Evolutionary conservation across 2,888 invertebrate genomes (phyloP), one percentile per base, ranked within the genome.

Genomic region (Sinotaia quadrata): DNA sequence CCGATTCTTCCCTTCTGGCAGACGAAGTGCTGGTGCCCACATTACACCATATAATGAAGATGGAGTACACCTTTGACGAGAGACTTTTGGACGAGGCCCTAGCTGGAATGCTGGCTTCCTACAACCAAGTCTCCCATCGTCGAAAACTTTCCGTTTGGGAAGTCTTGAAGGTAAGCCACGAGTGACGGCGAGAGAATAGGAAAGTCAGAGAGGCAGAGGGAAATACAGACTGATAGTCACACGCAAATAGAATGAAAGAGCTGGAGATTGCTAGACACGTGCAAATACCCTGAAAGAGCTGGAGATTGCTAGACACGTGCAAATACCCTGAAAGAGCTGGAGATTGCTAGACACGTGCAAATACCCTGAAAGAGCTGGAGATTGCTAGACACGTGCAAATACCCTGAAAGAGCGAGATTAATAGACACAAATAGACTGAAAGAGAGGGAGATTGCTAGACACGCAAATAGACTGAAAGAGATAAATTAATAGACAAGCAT

Each of bases 21-120:
- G 65, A 56, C 2, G 65, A 65, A 21, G 41, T 54, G 44, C 29
- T 65, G 56, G 44, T 56, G 54, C 52, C 65, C 5, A 56, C 44
- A 18, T 18, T 65, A 44, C 44, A 56, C 56, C 65, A 29, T 12
- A n/a, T 56, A 21, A 27, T 41, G 56, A 3, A 27, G 33, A 34
- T 56, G 37, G 18, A 12, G 21, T 31, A 56, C 10, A 18, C 7
- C 12, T 27, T 56, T 27, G 65, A 65, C 21, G 56, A 56, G 44
- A 3, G 10, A 12, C 44, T 65, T 31, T 34, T 65, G 56, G 56
- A 65, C 65, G 31, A 56, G 33, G 34, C 65, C 21, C 34, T 65
- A 44, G 56, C 65, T 44, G 21, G 31, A 12, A 31, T 65, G 12
- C 54, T 65, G 21, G 41, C 56, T 18, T n/a, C 63, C 56, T 56